phyloP scores from a whole-genome alignment of 92 coral and sea anemone species.

The Phymanthus crucifer region DNA sequence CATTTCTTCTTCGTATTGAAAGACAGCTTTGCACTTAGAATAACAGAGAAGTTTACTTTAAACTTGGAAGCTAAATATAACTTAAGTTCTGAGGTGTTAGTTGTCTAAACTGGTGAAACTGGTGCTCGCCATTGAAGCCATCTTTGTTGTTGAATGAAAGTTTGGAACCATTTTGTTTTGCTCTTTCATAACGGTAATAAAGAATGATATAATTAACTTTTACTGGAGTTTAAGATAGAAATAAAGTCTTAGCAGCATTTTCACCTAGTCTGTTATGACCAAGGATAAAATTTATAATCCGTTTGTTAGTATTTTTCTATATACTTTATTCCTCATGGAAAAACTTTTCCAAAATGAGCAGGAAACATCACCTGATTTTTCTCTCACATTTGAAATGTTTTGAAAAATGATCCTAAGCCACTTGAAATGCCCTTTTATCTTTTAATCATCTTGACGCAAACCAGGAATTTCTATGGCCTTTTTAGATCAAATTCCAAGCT shows the following conservation, averaged over 20 bases:
- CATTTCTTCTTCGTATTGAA: constrained; percentile 12
- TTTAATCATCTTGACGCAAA: constrained; percentile 3
- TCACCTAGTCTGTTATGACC: no score
- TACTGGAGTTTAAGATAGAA: no score
- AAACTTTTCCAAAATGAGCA: not conserved
- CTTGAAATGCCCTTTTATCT: not conserved
- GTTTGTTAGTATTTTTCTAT: not conserved
- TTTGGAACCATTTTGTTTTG: not conserved
- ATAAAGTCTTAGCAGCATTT: no score
- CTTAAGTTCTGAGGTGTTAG: not conserved
- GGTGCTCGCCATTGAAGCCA: not conserved
- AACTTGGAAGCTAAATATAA: not conserved
- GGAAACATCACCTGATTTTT: not conserved
- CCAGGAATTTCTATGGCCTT: not conserved
- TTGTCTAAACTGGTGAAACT: not conserved
- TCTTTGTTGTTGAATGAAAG: not conserved
- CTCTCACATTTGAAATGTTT: not conserved
- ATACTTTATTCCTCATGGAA: not conserved
- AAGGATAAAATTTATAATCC: not conserved
- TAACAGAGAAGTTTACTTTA: not conserved
- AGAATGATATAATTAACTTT: no score
- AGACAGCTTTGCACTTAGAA: constrained; percentile 9
- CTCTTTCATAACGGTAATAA: not conserved
- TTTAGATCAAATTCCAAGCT: constrained; percentile 31
- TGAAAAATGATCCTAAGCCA: not conserved